Evolutionary conservation across 2,888 invertebrate species (phyloP), one percentile per base, ranked within the genome.

Genomic region (Zaprionus obscuricornis): DNA sequence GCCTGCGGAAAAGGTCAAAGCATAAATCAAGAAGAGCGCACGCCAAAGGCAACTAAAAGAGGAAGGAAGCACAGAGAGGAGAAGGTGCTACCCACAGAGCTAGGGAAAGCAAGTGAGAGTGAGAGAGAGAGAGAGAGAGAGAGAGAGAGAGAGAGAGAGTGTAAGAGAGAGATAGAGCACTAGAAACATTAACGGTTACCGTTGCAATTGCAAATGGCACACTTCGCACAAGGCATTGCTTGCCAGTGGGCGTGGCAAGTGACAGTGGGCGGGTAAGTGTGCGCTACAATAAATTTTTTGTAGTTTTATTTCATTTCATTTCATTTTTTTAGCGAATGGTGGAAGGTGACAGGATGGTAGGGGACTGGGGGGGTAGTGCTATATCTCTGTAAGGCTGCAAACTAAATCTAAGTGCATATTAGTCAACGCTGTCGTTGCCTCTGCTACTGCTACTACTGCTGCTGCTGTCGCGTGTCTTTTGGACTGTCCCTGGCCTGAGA

Each of bases 1-100:
- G 77, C 69, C 66, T 66, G 68, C 76, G 81, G 81, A 75, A 75
- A 79, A 75, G 77, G 77, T 83, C 84, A 84, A 77, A 79, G 73
- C 84, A 79, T 84, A 84, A 77, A 77, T 77, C 81, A 84, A 59
- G 60, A 29, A 37, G 52, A 51, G 47, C 62, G 34, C 16, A 17
- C 29, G 29, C 17, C 43, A 50, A 26, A 37, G 40, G 27, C 40
- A 26, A 20, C n/a, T n/a, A n/a, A n/a, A n/a, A n/a, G n/a, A n/a
- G n/a, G n/a, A n/a, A n/a, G n/a, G n/a, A n/a, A n/a, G n/a, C n/a
- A n/a, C n/a, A n/a, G n/a, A n/a, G n/a, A n/a, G n/a, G n/a, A n/a
- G n/a, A n/a, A n/a, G n/a, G n/a, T n/a, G n/a, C n/a, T n/a, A n/a
- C n/a, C n/a, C n/a, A n/a, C n/a, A n/a, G n/a, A n/a, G n/a, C n/a